These are phyloP conservation scores for Cecropterus lyciades DNA, from an alignment of 1,140 invertebrate genomes.

Conservation along the genomic window DNA sequence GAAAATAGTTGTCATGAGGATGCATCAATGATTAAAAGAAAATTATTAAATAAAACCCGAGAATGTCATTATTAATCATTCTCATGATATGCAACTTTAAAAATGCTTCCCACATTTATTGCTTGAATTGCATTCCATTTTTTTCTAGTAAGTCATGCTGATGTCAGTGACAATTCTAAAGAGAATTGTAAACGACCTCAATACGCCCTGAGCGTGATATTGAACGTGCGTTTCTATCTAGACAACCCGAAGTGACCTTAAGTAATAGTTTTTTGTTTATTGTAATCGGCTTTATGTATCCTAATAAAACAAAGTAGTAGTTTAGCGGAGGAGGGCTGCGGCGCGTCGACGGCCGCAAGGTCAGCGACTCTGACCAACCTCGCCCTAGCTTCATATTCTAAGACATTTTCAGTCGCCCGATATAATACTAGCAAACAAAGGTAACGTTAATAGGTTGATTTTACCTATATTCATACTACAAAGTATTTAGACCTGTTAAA, in stretches of 20 bases:
- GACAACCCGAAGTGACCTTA: conserved; percentile 4
- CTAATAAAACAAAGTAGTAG: conserved; percentile 27
- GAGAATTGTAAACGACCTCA: conserved; percentile 45
- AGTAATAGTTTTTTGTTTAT: conserved; percentile 19
- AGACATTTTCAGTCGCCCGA: conserved; percentile 7
- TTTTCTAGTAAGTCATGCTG: not conserved
- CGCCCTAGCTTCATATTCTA: conserved; percentile 24
- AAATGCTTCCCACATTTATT: not conserved
- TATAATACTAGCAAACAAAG: conserved; percentile 1
- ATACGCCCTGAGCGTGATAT: not conserved
- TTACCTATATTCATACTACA: too few relatives aligned
- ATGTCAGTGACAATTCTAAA: not conserved
- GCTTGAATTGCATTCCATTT: too few relatives aligned
- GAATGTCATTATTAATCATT: too few relatives aligned
- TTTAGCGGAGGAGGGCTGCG: conserved; percentile 46
- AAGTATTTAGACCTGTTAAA: too few relatives aligned
- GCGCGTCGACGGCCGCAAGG: conserved; percentile 61
- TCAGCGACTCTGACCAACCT: conserved; percentile 61
- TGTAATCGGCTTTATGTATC: conserved; percentile 14
- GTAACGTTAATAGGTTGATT: too few relatives aligned
- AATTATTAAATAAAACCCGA: too few relatives aligned
- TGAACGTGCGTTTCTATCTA: not conserved
- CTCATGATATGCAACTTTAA: too few relatives aligned
- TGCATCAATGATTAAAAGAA: too few relatives aligned
- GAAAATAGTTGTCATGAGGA: too few relatives aligned